Conservation (phyloP, 2,113 vertebrate genomes). For the Zosterops pallidus region DNA sequence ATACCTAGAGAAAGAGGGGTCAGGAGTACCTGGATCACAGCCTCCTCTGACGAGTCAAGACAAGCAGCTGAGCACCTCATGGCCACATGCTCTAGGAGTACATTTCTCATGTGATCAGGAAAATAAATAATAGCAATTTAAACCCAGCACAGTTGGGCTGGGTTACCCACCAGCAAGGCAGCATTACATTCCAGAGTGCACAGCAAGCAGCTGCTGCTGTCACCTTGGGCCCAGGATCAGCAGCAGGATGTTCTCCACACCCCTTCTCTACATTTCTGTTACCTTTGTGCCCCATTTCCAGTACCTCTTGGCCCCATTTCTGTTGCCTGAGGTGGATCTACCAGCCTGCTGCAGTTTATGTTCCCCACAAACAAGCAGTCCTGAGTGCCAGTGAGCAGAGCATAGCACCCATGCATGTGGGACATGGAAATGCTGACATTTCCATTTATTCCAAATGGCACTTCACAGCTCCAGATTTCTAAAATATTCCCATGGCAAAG, state of each 20-base stretch:
- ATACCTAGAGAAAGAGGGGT: neutral
- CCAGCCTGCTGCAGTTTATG: fast-evolving
- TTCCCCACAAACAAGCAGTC: neutral
- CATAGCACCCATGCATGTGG: fast-evolving
- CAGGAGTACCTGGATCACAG: neutral
- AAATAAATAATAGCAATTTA: neutral
- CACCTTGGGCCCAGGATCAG: fast-evolving
- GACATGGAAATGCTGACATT: neutral
- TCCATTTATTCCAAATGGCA: neutral
- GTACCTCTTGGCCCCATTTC: neutral
- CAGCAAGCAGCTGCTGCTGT: fast-evolving
- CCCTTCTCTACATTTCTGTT: neutral
- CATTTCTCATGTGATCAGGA: neutral
- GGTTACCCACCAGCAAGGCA: neutral
- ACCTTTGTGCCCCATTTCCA: neutral
- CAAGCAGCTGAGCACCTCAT: neutral
- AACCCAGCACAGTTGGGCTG: neutral
- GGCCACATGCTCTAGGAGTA: neutral
- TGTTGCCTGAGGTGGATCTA: fast-evolving
- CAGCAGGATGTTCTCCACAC: neutral
- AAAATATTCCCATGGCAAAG: neutral
- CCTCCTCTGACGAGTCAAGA: fast-evolving
- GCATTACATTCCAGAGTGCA: fast-evolving
- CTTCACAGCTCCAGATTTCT: neutral
- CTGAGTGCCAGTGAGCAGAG: neutral